Percentiles rank a stretch among this genome's conserved stretches.
phyloP scores from a whole-genome alignment of 2,888 invertebrate species.

The Amphipyra tragopoginis region DNA sequence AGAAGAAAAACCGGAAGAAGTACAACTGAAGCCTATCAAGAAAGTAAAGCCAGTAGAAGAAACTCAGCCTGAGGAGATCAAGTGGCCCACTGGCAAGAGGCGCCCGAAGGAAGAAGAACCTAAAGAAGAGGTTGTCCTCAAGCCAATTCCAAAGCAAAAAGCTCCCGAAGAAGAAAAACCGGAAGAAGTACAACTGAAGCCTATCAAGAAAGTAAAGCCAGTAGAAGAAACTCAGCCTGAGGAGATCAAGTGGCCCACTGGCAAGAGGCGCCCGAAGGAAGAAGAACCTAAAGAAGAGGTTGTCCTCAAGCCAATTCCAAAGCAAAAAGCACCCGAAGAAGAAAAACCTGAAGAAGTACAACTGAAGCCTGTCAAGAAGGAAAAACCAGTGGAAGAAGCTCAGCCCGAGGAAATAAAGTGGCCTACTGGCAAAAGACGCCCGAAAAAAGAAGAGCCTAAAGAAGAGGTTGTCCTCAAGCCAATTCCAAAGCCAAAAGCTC shows the following conservation, averaged over 20 bases:
- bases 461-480: conserved; percentile 71
- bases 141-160: conserved; percentile 69
- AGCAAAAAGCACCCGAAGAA: conserved; percentile 84
- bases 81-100: conserved; percentile 65
- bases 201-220: conserved; percentile 51
- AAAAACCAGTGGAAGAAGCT: conserved; percentile 62
- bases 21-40: conserved; percentile 61
- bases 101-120: conserved; percentile 66
- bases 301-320: conserved; percentile 76
- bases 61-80: conserved; percentile 57
- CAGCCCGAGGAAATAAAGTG: conserved; percentile 74
- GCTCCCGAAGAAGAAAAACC: conserved; percentile 72
- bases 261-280: conserved; percentile 65
- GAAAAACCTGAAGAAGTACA: conserved; percentile 81
- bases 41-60: conserved; percentile 63
- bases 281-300: conserved; percentile 69
- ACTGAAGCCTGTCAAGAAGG: conserved; percentile 76
- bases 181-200: conserved; percentile 76
- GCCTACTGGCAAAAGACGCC: conserved; percentile 58
- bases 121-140: conserved; percentile 61
- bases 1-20: conserved; percentile 66
- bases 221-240: conserved; percentile 74
- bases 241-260: conserved; percentile 65
- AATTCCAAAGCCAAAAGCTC: conserved; percentile 80
- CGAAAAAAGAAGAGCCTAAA: conserved; percentile 71